Evolutionary conservation across 1,140 invertebrate species (phyloP).

Genomic region (Periplaneta americana): DNA sequence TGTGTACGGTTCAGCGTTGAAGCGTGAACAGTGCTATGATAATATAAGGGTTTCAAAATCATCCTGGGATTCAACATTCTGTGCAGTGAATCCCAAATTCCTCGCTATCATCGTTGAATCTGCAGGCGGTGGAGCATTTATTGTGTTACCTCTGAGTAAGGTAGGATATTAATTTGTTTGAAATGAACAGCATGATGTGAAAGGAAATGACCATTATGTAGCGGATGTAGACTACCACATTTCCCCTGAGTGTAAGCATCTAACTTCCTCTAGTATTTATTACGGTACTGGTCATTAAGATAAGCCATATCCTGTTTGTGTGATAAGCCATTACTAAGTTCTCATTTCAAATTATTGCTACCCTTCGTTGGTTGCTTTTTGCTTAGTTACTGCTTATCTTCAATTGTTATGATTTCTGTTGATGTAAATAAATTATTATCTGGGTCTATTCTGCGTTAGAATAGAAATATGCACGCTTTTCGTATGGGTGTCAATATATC

Average conservation of each 20-base stretch:
- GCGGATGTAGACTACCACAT: background rate
- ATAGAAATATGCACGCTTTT: too few species aligned
- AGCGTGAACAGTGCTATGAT: slow-evolving; percentile 98
- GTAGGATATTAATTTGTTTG: slow-evolving; percentile 42
- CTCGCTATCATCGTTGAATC: slow-evolving; percentile 98
- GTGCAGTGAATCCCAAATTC: slow-evolving; percentile 99
- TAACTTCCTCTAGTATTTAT: background rate
- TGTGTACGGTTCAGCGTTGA: slow-evolving; percentile 94
- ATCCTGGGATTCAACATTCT: slow-evolving; percentile 98
- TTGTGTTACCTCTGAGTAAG: slow-evolving; percentile 95
- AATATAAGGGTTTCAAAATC: slow-evolving; percentile 97
- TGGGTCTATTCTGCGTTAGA: too few species aligned
- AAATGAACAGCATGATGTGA: background rate
- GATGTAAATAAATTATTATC: too few species aligned
- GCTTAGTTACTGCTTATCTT: too few species aligned
- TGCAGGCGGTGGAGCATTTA: slow-evolving; percentile 96
- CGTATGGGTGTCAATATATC: too few species aligned
- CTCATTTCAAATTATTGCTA: too few species aligned
- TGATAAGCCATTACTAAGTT: too few species aligned
- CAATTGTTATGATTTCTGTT: too few species aligned
- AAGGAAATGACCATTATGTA: background rate
- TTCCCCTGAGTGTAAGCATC: background rate
- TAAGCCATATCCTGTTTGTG: background rate
- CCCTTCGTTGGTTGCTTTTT: too few species aligned
- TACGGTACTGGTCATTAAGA: background rate